These are phyloP conservation scores for Drosophila multiciliata DNA, from an alignment of 2,888 invertebrate species.

Conservation along the genomic window DNA sequence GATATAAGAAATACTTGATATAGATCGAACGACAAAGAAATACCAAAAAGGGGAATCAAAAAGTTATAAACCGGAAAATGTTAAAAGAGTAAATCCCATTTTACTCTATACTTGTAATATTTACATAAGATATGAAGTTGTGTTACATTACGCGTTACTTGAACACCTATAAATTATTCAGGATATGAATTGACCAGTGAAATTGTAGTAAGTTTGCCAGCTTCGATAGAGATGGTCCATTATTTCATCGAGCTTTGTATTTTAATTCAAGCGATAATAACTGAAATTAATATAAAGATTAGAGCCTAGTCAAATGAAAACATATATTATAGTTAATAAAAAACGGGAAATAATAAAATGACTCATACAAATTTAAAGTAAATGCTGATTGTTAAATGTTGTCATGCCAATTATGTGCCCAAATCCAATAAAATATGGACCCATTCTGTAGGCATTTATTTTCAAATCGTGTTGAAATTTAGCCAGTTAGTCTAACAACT, in stretches of 20 bases:
- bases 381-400: constrained; percentile 65
- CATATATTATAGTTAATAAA: too few relatives aligned
- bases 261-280: constrained; percentile 48
- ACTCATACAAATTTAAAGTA: constrained; percentile 60
- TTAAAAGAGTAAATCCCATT: too few relatives aligned
- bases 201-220: constrained; percentile 61
- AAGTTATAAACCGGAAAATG: too few relatives aligned
- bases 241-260: constrained; percentile 56
- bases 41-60: too few relatives aligned
- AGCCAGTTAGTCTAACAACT: constrained; percentile 70
- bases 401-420: constrained; percentile 73
- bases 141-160: too few relatives aligned
- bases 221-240: constrained; percentile 56
- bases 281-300: constrained; percentile 19
- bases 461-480: constrained; percentile 80
- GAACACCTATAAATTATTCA: neutral
- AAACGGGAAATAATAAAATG: constrained; percentile 62
- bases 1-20: too few relatives aligned
- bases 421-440: constrained; percentile 77
- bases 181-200: constrained; percentile 78
- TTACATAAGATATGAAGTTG: too few relatives aligned
- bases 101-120: too few relatives aligned
- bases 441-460: constrained; percentile 78
- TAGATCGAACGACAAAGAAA: too few relatives aligned
- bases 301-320: neutral